Conservation (phyloP, 2,797 vertebrate species). For the Hirundo rustica region DNA sequence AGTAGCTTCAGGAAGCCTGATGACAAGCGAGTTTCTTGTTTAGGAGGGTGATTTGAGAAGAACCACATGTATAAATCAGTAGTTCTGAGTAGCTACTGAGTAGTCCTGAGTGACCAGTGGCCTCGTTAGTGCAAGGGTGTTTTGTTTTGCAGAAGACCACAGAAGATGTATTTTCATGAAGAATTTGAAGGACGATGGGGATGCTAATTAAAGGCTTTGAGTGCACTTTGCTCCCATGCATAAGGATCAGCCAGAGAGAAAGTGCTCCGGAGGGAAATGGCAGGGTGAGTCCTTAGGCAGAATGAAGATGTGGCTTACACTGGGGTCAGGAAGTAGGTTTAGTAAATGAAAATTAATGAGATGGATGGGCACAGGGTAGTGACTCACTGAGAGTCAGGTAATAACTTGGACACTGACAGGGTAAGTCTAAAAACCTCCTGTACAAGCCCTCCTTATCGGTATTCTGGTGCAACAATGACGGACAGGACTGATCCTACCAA, state of each 20-base stretch:
- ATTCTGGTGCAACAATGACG: background rate
- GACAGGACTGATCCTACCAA: background rate
- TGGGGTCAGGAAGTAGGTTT: background rate
- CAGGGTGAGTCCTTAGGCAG: background rate
- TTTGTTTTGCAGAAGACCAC: background rate
- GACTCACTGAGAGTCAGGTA: background rate
- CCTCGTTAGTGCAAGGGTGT: background rate
- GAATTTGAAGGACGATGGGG: background rate
- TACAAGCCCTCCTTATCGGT: background rate
- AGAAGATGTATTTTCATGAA: background rate
- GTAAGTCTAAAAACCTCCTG: background rate
- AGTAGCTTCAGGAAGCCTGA: background rate
- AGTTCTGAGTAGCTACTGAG: background rate
- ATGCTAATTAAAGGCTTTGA: background rate
- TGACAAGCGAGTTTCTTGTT: background rate
- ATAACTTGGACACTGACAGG: background rate
- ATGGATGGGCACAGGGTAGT: accelerated
- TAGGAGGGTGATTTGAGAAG: background rate
- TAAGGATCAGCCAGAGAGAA: background rate
- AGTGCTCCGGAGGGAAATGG: background rate
- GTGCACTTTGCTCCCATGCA: background rate
- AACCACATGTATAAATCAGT: background rate
- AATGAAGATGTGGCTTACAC: background rate
- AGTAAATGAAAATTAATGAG: background rate
- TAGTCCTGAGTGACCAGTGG: background rate